A percentile compares a stretch with the other conserved stretches of the same genome.
These are phyloP conservation scores for Vombatus ursinus DNA, from an alignment of 2,113 vertebrate genomes.

Conservation along the genomic window DNA sequence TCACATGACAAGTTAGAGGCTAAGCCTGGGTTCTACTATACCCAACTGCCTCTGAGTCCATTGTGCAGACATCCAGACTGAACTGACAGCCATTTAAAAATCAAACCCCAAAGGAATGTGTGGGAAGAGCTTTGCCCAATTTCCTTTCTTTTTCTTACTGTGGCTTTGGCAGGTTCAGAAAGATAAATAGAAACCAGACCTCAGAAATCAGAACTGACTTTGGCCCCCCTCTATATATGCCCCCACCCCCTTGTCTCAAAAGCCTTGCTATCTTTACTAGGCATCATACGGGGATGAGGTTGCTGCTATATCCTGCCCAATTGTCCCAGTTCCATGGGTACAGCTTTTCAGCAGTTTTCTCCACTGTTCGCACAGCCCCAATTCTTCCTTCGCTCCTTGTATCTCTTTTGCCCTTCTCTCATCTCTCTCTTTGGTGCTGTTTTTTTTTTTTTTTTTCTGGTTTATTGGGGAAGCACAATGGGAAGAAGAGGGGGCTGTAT, in stretches of 20 bases:
- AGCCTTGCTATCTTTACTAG: constrained; percentile 27
- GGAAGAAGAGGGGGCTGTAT: constrained; percentile 34
- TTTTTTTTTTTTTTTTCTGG: neutral
- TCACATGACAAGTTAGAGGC: neutral
- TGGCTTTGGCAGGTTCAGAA: constrained; percentile 32
- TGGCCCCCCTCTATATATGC: neutral
- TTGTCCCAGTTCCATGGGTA: constrained; percentile 16
- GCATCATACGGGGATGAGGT: neutral
- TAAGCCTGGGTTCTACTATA: neutral
- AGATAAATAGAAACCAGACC: constrained; percentile 42
- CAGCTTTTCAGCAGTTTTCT: constrained; percentile 19
- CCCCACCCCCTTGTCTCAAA: neutral
- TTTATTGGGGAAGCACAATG: neutral
- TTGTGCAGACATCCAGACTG: constrained; percentile 11
- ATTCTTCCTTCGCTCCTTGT: constrained; percentile 17
- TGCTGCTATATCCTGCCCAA: constrained; percentile 17
- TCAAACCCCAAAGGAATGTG: constrained; percentile 40
- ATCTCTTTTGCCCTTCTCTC: neutral
- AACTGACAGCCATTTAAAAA: constrained; percentile 34
- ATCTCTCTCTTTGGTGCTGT: neutral
- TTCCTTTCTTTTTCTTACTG: constrained; percentile 28
- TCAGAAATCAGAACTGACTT: constrained; percentile 13
- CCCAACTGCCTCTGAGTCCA: constrained; percentile 5
- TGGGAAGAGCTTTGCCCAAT: constrained; percentile 12
- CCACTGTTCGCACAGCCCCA: neutral